Evolutionary conservation across 2,113 vertebrate genomes (phyloP).

Genomic region (Apteryx mantelli): DNA sequence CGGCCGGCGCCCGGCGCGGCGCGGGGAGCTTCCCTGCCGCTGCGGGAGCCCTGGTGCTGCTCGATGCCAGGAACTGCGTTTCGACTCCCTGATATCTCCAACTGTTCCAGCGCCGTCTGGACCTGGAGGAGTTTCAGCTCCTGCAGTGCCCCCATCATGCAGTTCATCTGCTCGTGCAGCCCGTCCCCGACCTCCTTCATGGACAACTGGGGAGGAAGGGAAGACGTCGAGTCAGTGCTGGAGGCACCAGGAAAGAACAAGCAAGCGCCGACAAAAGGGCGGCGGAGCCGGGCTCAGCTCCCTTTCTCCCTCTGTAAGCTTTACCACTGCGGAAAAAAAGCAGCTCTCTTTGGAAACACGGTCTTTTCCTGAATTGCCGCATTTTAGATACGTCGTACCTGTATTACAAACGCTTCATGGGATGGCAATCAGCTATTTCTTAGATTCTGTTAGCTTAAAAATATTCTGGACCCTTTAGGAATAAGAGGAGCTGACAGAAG

Average conservation of each 20-base stretch:
- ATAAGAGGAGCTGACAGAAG: neutral
- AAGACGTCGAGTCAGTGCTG: neutral
- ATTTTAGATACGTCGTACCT: accelerated
- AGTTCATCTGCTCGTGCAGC: slow-evolving; percentile 96
- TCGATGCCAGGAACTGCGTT: neutral
- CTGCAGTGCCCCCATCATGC: slow-evolving; percentile 97
- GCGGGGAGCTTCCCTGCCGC: neutral
- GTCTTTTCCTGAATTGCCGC: neutral
- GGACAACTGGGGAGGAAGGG: slow-evolving; percentile 71
- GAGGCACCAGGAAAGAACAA: neutral
- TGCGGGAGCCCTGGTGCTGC: slow-evolving; percentile 23
- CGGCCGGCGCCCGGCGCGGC: neutral
- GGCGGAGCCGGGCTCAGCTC: neutral
- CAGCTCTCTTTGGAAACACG: neutral
- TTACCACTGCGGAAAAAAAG: neutral
- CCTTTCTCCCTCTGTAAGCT: neutral
- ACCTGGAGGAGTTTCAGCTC: slow-evolving; percentile 97
- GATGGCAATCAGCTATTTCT: neutral
- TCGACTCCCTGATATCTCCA: slow-evolving; percentile 85
- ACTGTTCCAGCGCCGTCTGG: slow-evolving; percentile 88
- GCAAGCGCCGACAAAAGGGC: accelerated
- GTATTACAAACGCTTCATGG: accelerated
- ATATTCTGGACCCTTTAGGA: neutral
- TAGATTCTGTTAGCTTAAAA: neutral
- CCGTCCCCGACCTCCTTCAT: slow-evolving; percentile 98